These are phyloP conservation scores for Lagocephalus sceleratus DNA, from an alignment of 2,797 vertebrate species.

Conservation along the genomic window DNA sequence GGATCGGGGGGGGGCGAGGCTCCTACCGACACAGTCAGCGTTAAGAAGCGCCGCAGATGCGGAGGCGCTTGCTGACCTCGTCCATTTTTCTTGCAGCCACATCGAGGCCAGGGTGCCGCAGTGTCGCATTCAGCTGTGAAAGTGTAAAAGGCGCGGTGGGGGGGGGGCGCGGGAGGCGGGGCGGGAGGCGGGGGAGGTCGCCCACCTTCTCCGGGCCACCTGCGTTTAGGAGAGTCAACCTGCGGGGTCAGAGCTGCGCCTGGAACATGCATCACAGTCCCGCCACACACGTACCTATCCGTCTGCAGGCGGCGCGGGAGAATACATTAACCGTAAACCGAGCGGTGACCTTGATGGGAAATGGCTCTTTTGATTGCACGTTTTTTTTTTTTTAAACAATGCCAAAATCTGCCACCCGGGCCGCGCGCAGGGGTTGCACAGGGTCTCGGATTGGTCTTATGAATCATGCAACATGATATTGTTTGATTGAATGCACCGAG, in stretches of 20 bases:
- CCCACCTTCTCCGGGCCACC: slow-evolving; percentile 56
- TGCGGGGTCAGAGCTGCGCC: slow-evolving; percentile 53
- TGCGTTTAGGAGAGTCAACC: slow-evolving; percentile 62
- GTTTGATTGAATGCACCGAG: slow-evolving; percentile 70
- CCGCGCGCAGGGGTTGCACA: slow-evolving; percentile 24
- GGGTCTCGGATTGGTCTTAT: slow-evolving; percentile 51
- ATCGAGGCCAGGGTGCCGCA: slow-evolving; percentile 62
- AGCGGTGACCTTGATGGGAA: slow-evolving; percentile 33
- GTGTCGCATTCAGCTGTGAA: slow-evolving; percentile 55
- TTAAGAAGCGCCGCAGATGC: slow-evolving; percentile 51
- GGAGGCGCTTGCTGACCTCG: slow-evolving; percentile 68
- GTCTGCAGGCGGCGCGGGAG: slow-evolving; percentile 28
- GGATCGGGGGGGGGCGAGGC: too few species aligned
- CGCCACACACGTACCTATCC: slow-evolving; percentile 47
- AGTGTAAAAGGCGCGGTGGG: too few species aligned
- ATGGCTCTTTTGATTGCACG: slow-evolving; percentile 36
- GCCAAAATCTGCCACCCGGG: slow-evolving; percentile 24
- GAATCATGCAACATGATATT: slow-evolving; percentile 70
- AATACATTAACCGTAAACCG: slow-evolving; percentile 38
- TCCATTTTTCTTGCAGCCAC: slow-evolving; percentile 61
- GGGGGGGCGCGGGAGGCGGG: slow-evolving; percentile 54
- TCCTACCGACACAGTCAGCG: too few species aligned
- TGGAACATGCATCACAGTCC: slow-evolving; percentile 55
- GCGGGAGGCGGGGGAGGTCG: slow-evolving; percentile 54
- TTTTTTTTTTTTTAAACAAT: slow-evolving; percentile 23